Evolutionary conservation across 2,888 invertebrate species (phyloP).

Genomic region (Acleris literana): DNA sequence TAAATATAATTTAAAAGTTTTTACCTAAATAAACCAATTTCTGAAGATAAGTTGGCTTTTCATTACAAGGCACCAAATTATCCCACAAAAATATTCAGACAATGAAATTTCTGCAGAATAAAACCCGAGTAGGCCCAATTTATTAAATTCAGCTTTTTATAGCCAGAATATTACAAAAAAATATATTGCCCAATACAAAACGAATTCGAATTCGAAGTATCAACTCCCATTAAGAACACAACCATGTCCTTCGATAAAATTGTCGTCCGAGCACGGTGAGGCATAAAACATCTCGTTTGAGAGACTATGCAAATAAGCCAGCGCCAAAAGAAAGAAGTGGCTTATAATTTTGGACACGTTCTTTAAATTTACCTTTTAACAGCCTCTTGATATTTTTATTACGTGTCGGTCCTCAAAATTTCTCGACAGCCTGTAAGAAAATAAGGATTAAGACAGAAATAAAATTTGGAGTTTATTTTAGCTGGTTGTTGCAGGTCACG

Average conservation of each 20-base stretch:
- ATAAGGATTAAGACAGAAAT: constrained; percentile 65
- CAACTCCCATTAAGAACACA: background rate
- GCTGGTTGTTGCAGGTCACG: constrained; percentile 72
- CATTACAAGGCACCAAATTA: too few relatives aligned
- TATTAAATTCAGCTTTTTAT: too few relatives aligned
- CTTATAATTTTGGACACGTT: constrained; percentile 74
- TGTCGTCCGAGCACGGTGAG: constrained; percentile 8
- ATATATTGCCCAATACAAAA: background rate
- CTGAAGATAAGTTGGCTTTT: too few relatives aligned
- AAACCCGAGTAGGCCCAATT: too few relatives aligned
- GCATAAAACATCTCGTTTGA: constrained; percentile 33
- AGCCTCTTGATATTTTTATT: constrained; percentile 74
- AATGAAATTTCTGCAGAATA: too few relatives aligned
- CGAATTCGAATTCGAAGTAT: too few relatives aligned
- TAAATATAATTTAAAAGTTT: too few relatives aligned
- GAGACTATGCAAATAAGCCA: constrained; percentile 62
- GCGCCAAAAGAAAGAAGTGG: constrained; percentile 51
- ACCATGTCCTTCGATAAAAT: constrained; percentile 14
- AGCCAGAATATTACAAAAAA: too few relatives aligned
- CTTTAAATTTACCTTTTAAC: constrained; percentile 75
- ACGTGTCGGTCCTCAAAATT: constrained; percentile 66
- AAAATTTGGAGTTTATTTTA: constrained; percentile 63
- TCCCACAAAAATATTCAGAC: too few relatives aligned
- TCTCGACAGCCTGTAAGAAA: constrained; percentile 58
- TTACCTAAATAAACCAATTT: too few relatives aligned